Percentiles rank a stretch among this genome's conserved stretches.
These are phyloP conservation scores for Alces alces DNA, from an alignment of 2,113 vertebrate genomes.

Conservation along the genomic window DNA sequence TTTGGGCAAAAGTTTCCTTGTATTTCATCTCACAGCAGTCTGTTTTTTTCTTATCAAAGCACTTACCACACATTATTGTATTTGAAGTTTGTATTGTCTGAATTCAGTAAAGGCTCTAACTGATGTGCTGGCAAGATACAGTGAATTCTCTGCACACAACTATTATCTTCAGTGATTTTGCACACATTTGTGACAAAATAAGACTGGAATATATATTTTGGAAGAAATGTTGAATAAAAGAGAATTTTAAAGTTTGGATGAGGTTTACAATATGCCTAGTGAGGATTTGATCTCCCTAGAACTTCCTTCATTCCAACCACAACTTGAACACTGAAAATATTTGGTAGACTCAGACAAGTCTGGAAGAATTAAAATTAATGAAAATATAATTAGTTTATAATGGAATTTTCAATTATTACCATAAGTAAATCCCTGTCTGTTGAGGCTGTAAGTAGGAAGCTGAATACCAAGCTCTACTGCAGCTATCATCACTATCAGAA, in stretches of 20 bases:
- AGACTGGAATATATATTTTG: neutral
- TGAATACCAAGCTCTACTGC: no score
- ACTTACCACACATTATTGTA: neutral
- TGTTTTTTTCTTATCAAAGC: neutral
- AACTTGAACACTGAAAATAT: neutral
- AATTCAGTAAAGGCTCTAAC: neutral
- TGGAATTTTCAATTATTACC: neutral
- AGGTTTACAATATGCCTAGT: neutral
- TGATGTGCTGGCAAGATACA: neutral
- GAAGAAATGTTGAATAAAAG: neutral
- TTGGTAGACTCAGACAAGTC: neutral
- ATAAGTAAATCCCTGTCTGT: neutral
- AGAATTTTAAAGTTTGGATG: neutral
- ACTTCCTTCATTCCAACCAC: neutral
- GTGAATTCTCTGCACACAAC: neutral
- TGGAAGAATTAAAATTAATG: neutral
- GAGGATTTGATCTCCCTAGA: neutral
- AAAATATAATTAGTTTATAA: neutral
- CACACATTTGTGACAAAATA: neutral
- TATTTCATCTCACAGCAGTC: neutral
- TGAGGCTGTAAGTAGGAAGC: neutral
- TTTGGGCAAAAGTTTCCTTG: neutral
- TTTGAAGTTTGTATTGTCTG: neutral
- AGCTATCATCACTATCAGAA: neutral
- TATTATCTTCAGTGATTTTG: neutral